Evolutionary conservation across 2,888 invertebrate genomes (phyloP), one percentile per base, ranked within the genome.

Genomic region (Arge pagana): DNA sequence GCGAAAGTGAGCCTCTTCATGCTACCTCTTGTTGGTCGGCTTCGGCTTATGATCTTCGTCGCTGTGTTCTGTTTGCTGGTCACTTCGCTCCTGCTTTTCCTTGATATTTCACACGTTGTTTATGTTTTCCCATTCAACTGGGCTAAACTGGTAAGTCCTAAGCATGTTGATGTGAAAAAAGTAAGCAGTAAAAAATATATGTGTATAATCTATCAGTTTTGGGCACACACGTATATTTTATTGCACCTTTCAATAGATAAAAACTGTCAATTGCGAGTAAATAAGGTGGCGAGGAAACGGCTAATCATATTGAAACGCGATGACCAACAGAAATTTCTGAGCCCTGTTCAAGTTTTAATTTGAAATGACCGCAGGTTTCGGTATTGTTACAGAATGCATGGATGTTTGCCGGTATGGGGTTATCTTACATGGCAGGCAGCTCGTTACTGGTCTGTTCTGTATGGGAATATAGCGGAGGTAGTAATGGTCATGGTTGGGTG

Each of bases 81-180:
- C 74, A 88, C 88, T 59, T 83, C 85, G 74, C 81, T 87, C 70
- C 83, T 89, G 78, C 81, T 89, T 73, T 88, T 89, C 81, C 85
- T 89, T 75, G 88, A 88, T 81, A 85, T 89, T 78, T 88, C 88
- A 66, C 87, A 88, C 75, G 83, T 88, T 71, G 83, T 87, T 72
- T 85, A 88, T 77, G 82, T 88, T 78, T 88, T 89, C 78, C 89
- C 88, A 64, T 85, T 89, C 73, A 87, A 88, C 75, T 89, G 88
- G 88, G 84, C 85, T 62, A 87, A 85, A 82, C 79, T 89, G 82
- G 89, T 89, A 77, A 82, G 86, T 80, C 16, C 2, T 11, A 4
- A 8, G n/a, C n/a, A n/a, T n/a, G n/a, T n/a, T n/a, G n/a, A n/a
- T n/a, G n/a, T n/a, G n/a, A n/a, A n/a, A n/a, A n/a, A n/a, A n/a